These are phyloP conservation scores for Rhagonycha lutea DNA, from an alignment of 2,888 invertebrate species.

Conservation along the genomic window DNA sequence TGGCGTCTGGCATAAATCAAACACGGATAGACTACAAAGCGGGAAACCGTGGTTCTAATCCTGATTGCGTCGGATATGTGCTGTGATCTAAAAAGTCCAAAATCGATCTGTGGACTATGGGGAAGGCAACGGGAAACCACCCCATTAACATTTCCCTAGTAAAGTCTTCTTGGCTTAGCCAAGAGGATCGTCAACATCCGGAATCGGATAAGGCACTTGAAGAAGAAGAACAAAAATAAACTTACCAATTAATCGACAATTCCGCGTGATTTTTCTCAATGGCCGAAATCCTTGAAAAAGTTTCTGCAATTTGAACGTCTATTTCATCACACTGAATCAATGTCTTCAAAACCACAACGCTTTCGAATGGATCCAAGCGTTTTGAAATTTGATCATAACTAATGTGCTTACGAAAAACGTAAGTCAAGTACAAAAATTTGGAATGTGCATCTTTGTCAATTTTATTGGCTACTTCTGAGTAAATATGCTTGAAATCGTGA, in stretches of 20 bases:
- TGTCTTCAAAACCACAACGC: constrained; percentile 41
- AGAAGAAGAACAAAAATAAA: too few species aligned
- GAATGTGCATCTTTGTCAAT: constrained; percentile 22
- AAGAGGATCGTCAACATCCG: too few species aligned
- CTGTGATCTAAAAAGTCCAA: too few species aligned
- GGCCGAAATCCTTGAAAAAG: constrained; percentile 41
- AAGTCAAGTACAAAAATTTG: constrained; percentile 43
- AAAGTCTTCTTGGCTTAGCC: too few species aligned
- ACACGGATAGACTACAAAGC: too few species aligned
- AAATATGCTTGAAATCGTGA: constrained; percentile 28
- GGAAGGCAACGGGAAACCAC: too few species aligned
- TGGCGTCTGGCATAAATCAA: too few species aligned
- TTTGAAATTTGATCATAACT: constrained; percentile 38
- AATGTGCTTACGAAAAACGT: constrained; percentile 43
- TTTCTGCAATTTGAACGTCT: constrained; percentile 49
- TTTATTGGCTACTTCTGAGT: constrained; percentile 34
- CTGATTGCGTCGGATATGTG: too few species aligned
- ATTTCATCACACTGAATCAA: constrained; percentile 44
- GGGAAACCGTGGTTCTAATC: too few species aligned
- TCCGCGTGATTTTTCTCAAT: not conserved
- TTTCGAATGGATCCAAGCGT: constrained; percentile 36
- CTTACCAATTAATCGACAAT: not conserved
- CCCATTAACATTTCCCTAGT: too few species aligned
- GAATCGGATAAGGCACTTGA: too few species aligned
- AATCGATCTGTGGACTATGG: too few species aligned